Conservation (phyloP, 2,797 vertebrate species). For the Acanthopagrus latus region DNA sequence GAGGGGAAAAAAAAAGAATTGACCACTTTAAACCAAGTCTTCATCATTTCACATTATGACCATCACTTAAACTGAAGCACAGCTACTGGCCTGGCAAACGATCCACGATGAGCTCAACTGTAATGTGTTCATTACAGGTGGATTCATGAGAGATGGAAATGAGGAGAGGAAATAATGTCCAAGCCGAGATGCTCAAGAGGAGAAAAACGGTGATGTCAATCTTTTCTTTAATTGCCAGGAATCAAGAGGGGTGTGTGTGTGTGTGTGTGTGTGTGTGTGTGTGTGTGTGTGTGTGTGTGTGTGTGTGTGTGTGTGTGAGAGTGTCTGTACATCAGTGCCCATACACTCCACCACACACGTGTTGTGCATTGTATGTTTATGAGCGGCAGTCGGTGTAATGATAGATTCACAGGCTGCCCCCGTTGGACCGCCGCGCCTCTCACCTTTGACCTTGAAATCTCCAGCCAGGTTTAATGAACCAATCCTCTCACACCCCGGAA, state of each 20-base stretch:
- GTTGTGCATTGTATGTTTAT: constrained; percentile 70
- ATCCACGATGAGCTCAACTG: constrained; percentile 51
- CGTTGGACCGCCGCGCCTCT: constrained; percentile 55
- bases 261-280: constrained; percentile 12
- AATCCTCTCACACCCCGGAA: constrained; percentile 71
- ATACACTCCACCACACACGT: constrained; percentile 5
- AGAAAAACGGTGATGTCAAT: constrained; percentile 45
- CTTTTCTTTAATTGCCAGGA: constrained; percentile 65
- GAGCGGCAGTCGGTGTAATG: constrained; percentile 47
- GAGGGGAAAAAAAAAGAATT: constrained; percentile 16
- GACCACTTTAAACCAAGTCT: constrained; percentile 23
- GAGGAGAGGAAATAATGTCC: constrained; percentile 39
- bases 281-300: constrained; percentile 14
- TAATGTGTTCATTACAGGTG: constrained; percentile 63
- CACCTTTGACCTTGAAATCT: constrained; percentile 82
- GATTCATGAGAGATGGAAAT: constrained; percentile 57
- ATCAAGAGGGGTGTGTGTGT: constrained; percentile 38
- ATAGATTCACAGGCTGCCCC: constrained; percentile 74
- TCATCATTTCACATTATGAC: constrained; percentile 53
- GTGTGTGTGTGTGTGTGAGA: constrained; percentile 3
- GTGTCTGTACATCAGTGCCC: neutral
- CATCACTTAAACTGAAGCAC: constrained; percentile 47
- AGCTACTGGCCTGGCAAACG: constrained; percentile 47
- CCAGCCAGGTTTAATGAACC: constrained; percentile 82
- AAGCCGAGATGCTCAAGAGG: constrained; percentile 37